phyloP scores from a whole-genome alignment of 2,797 vertebrate species.

The Thripadectes ignobilis region DNA sequence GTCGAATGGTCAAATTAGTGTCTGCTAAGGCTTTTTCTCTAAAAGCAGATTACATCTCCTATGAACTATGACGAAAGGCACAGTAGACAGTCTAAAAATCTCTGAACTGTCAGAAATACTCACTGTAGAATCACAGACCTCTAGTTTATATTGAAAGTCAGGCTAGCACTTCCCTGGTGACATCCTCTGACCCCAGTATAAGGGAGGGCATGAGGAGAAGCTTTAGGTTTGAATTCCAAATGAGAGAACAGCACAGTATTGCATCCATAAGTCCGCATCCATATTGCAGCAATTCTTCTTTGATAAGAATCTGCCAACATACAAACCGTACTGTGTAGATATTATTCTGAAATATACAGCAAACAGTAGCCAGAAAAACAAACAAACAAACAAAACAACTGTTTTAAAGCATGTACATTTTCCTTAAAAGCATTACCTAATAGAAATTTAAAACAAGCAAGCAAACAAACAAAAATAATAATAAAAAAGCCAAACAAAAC shows the following conservation, averaged over 20 bases:
- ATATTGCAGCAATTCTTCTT: not conserved
- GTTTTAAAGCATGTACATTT: not conserved
- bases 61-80: not conserved
- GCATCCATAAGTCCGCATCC: not conserved
- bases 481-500: too few relatives aligned
- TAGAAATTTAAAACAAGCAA: too few relatives aligned
- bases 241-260: not conserved
- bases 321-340: not conserved
- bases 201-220: not conserved
- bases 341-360: not conserved
- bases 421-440: not conserved
- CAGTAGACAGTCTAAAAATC: not conserved
- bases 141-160: not conserved
- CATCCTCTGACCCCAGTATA: not conserved
- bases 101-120: not conserved
- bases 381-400: not conserved
- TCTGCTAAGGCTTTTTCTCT: not conserved
- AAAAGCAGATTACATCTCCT: not conserved
- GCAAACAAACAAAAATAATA: too few relatives aligned
- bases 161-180: not conserved
- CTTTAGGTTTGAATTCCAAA: not conserved
- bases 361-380: not conserved
- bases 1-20: not conserved
- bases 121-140: not conserved
- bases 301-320: not conserved